Base-by-base conservation (phyloP, 2,888 invertebrate species). In the Anorthoa munda region DNA sequence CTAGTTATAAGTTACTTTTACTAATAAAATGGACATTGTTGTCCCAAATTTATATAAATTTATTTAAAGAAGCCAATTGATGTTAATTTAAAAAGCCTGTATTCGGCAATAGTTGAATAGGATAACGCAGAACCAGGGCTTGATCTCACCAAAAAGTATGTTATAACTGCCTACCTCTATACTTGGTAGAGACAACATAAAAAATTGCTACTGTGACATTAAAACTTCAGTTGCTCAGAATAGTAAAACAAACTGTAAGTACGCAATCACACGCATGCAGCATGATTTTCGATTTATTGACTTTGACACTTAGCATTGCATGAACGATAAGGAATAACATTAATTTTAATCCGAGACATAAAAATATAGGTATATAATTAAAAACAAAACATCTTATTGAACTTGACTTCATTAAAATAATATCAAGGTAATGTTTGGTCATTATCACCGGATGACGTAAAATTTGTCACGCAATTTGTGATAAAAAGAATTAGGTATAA, bases 361-460 rank as follows among this genome's bases (percentile, higher is more conserved):
- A 66, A 73, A 59, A 9, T 39, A 39, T 39, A 61, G 5, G 46
- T 60, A 65, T 50, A 48, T 59, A 67, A 58, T 67, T 21, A n/a
- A 55, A 56, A 61, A 61, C 60, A 75, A 79, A 78, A 73, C 72
- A 72, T 81, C 31, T 72, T 77, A 87, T 82, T 93, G 92, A 93
- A 93, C 93, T 92, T 93, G 92, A 92, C 90, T 90, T 78, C 73
- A 81, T 90, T 86, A 84, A 77, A 83, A 78, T 88, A 88, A 75
- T 89, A 89, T 88, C 86, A 87, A 85, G 87, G 79, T 81, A 86
- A 82, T 85, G 83, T 78, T 86, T 88, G 87, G 86, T 90, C 91
- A 92, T 90, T 92, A 91, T 93, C 92, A 91, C 72, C 69, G 48
- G 53, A 75, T 89, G 90, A 91, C 89, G 87, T 87, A 87, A 88